A percentile compares a stretch with the other conserved stretches of the same genome.
Evolutionary conservation across 2,888 invertebrate genomes (phyloP).

Genomic region (Apamea anceps): DNA sequence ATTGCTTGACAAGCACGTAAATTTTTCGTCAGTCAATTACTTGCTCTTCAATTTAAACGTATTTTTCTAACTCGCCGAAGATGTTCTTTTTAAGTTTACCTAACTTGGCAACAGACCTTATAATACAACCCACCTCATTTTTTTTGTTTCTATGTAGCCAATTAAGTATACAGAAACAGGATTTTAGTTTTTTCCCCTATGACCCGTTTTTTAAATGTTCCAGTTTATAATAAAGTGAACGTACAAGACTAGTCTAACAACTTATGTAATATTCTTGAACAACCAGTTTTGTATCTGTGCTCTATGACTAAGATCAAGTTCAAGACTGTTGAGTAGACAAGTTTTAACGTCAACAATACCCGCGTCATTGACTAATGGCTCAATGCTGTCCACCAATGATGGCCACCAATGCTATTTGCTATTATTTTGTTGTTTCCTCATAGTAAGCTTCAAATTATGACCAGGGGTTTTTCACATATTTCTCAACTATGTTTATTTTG

Average conservation of each 20-base stretch:
- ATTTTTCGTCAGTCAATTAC: not conserved
- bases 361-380: slow-evolving; percentile 27
- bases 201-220: not conserved
- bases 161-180: not conserved
- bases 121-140: not conserved
- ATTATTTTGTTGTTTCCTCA: slow-evolving; percentile 18
- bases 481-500: not conserved
- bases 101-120: not conserved
- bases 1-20: not conserved
- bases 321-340: slow-evolving; percentile 35
- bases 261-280: slow-evolving; percentile 12
- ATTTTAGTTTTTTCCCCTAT: slow-evolving; percentile 22
- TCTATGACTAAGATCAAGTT: slow-evolving; percentile 55
- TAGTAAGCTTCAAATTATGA: not conserved
- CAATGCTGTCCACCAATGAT: no score
- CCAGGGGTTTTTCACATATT: slow-evolving; percentile 12
- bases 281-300: slow-evolving; percentile 30
- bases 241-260: slow-evolving; percentile 11
- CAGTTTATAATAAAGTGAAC: not conserved
- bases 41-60: not conserved
- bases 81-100: not conserved
- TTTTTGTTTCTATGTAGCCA: not conserved
- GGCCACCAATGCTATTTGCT: slow-evolving; percentile 3
- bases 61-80: not conserved
- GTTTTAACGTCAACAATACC: slow-evolving; percentile 32